Conservation (phyloP, 1,140 invertebrate species). For the Oryctes rhinoceros region DNA sequence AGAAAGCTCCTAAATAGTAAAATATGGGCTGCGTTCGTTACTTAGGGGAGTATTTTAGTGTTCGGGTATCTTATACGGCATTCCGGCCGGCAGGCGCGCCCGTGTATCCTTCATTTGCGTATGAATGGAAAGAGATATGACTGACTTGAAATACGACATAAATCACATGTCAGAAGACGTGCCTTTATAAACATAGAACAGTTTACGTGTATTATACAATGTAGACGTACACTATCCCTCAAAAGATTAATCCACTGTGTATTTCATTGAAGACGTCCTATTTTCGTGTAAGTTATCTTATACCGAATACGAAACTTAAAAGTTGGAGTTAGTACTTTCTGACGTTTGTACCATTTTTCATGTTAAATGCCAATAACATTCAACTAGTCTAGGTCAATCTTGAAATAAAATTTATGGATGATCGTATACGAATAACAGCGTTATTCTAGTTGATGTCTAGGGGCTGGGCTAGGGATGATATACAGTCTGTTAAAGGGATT, state of each 20-base stretch:
- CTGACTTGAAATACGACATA: constrained; percentile 9
- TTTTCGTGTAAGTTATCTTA: no score
- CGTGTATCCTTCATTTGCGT: constrained; percentile 9
- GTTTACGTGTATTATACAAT: neutral
- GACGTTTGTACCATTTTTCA: no score
- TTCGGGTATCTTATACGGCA: neutral
- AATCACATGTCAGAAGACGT: constrained; percentile 8
- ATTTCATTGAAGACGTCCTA: no score
- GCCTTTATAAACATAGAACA: constrained; percentile 3
- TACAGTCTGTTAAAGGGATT: constrained; percentile 12
- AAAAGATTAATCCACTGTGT: neutral
- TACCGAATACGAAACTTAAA: no score
- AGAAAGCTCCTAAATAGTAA: neutral
- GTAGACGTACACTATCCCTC: neutral
- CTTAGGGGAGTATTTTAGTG: neutral
- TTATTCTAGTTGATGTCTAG: no score
- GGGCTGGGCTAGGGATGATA: neutral
- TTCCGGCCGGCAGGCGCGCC: neutral
- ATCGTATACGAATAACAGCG: no score
- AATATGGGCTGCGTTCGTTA: neutral
- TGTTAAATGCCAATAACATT: no score
- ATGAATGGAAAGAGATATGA: constrained; percentile 18
- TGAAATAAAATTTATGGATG: no score
- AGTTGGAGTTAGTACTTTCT: no score
- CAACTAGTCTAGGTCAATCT: no score